phyloP scores from a whole-genome alignment of 2,113 vertebrate species.

The Nannobrachium achirus region DNA sequence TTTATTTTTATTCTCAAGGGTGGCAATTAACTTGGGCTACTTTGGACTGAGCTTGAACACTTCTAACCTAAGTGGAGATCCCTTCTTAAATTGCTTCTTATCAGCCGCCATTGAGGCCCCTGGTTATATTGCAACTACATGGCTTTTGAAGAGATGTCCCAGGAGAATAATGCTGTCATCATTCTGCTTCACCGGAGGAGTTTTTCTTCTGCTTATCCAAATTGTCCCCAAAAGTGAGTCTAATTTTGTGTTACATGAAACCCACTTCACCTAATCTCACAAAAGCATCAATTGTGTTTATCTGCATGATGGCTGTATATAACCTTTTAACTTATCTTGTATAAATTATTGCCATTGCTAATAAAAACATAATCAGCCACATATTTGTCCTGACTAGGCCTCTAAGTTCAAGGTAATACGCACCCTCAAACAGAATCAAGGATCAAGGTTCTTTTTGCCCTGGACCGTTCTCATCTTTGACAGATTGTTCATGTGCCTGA shows the following conservation, averaged over 20 bases:
- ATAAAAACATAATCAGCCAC: too few species aligned
- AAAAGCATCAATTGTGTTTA: too few species aligned
- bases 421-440: too few species aligned
- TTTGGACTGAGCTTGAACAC: slow-evolving; percentile 94
- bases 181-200: slow-evolving; percentile 86
- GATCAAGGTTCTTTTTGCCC: too few species aligned
- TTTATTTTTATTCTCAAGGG: slow-evolving; percentile 60
- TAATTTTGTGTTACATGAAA: not conserved
- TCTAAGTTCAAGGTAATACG: too few species aligned
- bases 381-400: too few species aligned
- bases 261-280: not conserved
- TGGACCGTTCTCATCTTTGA: too few species aligned
- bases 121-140: slow-evolving; percentile 85
- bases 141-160: slow-evolving; percentile 82
- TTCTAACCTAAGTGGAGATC: slow-evolving; percentile 88
- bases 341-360: too few species aligned
- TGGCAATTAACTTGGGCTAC: slow-evolving; percentile 86
- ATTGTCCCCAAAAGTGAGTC: slow-evolving; percentile 82
- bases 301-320: too few species aligned
- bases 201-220: slow-evolving; percentile 89
- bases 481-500: too few species aligned
- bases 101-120: slow-evolving; percentile 87
- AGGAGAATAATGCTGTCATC: slow-evolving; percentile 85
- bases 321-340: too few species aligned
- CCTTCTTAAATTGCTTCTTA: slow-evolving; percentile 90